A percentile compares a stretch with the other conserved stretches of the same genome.
Conservation (phyloP, 2,113 vertebrate genomes). For the Xyliphius kryptos region DNA sequence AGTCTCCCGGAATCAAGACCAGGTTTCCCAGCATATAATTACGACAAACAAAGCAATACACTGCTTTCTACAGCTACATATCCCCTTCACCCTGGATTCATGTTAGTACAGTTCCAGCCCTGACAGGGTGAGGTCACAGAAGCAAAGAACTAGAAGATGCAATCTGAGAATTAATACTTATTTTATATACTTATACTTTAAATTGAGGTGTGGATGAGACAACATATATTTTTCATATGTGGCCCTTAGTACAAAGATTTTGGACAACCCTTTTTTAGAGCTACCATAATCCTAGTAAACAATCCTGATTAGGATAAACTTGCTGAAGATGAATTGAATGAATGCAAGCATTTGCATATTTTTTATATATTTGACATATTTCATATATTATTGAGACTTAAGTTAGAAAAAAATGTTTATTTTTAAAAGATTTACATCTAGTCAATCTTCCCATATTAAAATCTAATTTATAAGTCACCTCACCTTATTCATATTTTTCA, state of each 20-base stretch:
- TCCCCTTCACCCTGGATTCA: neutral
- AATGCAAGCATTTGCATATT: too few relatives aligned
- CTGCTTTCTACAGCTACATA: neutral
- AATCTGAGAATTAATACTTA: too few relatives aligned
- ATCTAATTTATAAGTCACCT: neutral
- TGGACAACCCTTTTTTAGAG: too few relatives aligned
- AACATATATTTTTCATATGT: too few relatives aligned
- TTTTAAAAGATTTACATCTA: neutral
- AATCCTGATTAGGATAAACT: neutral
- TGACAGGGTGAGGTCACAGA: neutral
- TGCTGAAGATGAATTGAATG: neutral
- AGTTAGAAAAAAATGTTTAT: neutral
- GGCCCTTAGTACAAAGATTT: too few relatives aligned
- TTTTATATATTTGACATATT: too few relatives aligned
- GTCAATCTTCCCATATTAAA: neutral
- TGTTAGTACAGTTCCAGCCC: neutral
- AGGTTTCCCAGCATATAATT: neutral
- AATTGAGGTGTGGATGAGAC: too few relatives aligned
- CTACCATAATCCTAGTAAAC: too few relatives aligned
- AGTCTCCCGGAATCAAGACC: too few relatives aligned
- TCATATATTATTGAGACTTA: neutral
- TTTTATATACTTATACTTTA: too few relatives aligned
- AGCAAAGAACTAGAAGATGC: too few relatives aligned
- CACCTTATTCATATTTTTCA: neutral
- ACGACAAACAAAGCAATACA: neutral